Base-by-base conservation (phyloP, 2,888 invertebrate species). In the Acronicta alni region DNA sequence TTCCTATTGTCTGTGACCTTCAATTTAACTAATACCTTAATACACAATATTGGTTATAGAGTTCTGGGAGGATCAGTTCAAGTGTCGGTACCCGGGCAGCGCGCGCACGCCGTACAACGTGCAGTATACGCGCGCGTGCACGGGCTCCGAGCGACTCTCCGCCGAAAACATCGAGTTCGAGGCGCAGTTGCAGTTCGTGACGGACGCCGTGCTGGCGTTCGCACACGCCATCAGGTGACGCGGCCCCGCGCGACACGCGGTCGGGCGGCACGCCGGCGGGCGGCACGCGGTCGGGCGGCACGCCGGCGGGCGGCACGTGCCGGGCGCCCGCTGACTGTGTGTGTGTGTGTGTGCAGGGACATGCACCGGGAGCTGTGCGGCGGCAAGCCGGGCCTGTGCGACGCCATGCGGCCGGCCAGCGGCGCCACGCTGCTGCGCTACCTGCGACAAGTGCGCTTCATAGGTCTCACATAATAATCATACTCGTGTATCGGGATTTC, bases 61-160 rank as follows among this genome's bases (percentile, higher is more conserved):
- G 92, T 98, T 98, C 87, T 98, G 98, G 98, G 99, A 99, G 83
- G 97, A 98, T 80, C 98, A 98, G 81, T 99, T 99, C 87, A 96
- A 97, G 65, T 99, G 98, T 82, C 96, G 97, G 18, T 97, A 97
- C 84, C 97, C 97, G 0, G 97, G 97, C 80, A 96, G 97, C 64
- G 95, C 97, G 0, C 94, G 95, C 66, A 98, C 98, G 0, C 97
- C 98, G 0, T 97, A 97, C 91, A 98, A 98, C 87, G 91, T 92
- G 56, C 95, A 96, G 75, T 97, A 97, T 87, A 93, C 93, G 17
- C 94, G 91, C 20, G 84, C 91, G 12, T 99, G 99, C 87, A 96
- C 97, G 0, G 97, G 97, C n/a, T 93, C 95, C 48, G 98, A 98
- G 87, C 95, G 95, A 10, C 95, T 98, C 20, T 96, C 97, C 0